Conservation (phyloP, 2,113 vertebrate genomes). For the Prinia subflava region DNA sequence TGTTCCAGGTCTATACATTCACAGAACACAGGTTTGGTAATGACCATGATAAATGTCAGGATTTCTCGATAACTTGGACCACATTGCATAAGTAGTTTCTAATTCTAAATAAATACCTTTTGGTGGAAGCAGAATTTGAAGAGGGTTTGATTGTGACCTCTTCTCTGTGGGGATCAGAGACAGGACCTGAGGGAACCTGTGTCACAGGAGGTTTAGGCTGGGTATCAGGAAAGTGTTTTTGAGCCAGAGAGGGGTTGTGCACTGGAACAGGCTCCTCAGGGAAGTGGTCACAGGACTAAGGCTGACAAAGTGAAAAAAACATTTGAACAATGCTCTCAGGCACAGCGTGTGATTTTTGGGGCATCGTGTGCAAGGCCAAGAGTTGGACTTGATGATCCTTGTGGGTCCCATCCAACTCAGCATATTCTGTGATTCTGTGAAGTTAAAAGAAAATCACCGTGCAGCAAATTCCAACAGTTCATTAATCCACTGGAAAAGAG, state of each 20-base stretch:
- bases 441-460: not conserved
- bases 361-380: not conserved
- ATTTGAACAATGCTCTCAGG: not conserved
- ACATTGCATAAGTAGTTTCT: not conserved
- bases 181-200: fast-evolving
- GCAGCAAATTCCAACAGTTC: not conserved
- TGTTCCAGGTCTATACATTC: not conserved
- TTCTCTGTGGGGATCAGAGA: not conserved
- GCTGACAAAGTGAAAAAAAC: not conserved
- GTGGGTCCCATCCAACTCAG: no score
- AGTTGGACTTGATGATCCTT: not conserved
- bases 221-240: not conserved
- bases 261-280: not conserved
- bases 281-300: not conserved
- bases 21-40: not conserved
- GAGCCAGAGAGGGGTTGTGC: not conserved
- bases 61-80: not conserved
- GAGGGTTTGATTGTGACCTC: not conserved
- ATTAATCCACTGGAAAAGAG: not conserved
- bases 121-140: not conserved
- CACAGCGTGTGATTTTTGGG: not conserved
- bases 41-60: not conserved
- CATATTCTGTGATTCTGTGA: not conserved
- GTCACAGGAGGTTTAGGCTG: not conserved
- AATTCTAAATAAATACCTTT: not conserved